A percentile compares a stretch with the other conserved stretches of the same genome.
phyloP scores from a whole-genome alignment of 1,140 invertebrate genomes.

The Drosophila insularis region DNA sequence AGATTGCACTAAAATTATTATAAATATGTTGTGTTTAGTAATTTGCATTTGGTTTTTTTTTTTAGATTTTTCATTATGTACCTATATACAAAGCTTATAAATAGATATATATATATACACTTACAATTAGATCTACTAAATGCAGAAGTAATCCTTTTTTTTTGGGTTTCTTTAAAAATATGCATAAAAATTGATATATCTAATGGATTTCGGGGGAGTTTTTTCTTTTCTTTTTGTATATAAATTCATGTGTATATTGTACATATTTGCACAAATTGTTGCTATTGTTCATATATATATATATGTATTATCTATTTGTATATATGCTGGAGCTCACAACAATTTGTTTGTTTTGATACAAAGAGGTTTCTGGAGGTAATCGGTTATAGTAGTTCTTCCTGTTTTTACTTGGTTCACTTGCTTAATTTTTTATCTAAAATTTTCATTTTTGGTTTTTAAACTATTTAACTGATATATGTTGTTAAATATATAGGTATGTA shows the following conservation, averaged over 20 bases:
- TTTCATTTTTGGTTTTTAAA: constrained; percentile 17
- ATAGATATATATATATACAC: constrained; percentile 36
- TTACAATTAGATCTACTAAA: constrained; percentile 29
- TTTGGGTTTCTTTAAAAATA: constrained; percentile 54
- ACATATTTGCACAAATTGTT: constrained; percentile 69
- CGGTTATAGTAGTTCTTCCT: constrained; percentile 80
- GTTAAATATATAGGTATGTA: neutral
- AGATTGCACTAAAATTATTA: constrained; percentile 74
- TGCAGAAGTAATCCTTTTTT: constrained; percentile 44
- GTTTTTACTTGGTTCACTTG: constrained; percentile 74
- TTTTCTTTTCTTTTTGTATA: constrained; percentile 60
- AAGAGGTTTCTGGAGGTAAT: constrained; percentile 79
- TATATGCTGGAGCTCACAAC: constrained; percentile 58
- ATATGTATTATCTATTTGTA: constrained; percentile 33
- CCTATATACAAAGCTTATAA: constrained; percentile 16
- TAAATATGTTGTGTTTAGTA: constrained; percentile 52
- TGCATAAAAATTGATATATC: constrained; percentile 65
- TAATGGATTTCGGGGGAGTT: constrained; percentile 15
- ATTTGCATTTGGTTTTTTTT: neutral
- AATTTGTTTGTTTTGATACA: constrained; percentile 54
- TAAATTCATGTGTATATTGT: constrained; percentile 81
- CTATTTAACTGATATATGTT: constrained; percentile 18
- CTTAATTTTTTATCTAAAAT: constrained; percentile 8
- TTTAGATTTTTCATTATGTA: neutral
- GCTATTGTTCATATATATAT: constrained; percentile 35